Evolutionary conservation across 1,140 invertebrate genomes (phyloP), one percentile per base, ranked within the genome.

Genomic region (Littorina saxatilis): DNA sequence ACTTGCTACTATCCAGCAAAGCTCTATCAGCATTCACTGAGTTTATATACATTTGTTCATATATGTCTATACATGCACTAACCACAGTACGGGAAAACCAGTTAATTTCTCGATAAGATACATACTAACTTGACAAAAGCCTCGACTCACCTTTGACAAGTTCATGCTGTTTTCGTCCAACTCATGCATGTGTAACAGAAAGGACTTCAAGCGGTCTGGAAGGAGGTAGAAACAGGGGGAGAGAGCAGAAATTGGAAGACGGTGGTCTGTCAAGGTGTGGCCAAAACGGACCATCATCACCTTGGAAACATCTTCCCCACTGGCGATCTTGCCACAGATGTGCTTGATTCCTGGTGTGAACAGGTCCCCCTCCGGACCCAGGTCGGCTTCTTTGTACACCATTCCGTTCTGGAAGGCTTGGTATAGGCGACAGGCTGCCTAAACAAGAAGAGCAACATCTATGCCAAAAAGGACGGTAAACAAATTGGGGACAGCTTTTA

Each of bases 291-390:
- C 72, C n/a, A 13, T 74, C 43, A 74, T 15, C 17, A 74, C n/a
- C 15, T 74, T n/a, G 43, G 29, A 43, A 5, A 74, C 72, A 52
- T 47, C 39, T 40, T 32, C 43, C 7, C 32, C 32, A 23, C 35
- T 27, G 13, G 72, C 72, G 11, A 74, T 74, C 72, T 50, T 74
- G 11, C 72, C 72, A 29, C 72, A 74, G 72, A 74, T 52, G 43
- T 74, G 72, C 72, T 74, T 40, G 5, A 74, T 50, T 15, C 43
- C 72, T 0, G 72, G 72, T 32, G 72, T 74, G 43, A 74, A 74
- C 72, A 74, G 72, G 43, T 74, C 72, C 17, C 72, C 72, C 13
- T 74, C 40, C 9, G 72, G 72, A 3, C 72, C 72, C 43, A 23
- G 29, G 9, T 15, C 13, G 3, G 43, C 72, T 74, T 52, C 29